phyloP scores from a whole-genome alignment of 2,113 vertebrate genomes.

The Ptilorrhoa leucosticta region DNA sequence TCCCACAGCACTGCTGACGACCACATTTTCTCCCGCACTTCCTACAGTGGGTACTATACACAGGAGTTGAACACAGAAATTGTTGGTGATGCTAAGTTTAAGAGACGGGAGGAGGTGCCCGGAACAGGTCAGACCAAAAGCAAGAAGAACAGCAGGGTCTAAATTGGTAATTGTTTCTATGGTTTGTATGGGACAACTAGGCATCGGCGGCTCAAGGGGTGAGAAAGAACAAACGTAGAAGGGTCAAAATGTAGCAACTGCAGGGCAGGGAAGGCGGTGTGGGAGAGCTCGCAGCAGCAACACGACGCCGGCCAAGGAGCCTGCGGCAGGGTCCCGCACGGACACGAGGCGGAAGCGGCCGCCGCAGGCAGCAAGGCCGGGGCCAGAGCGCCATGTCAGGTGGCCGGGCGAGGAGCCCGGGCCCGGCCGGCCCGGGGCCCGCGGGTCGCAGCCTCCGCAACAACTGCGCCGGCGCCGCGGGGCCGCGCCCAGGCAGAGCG shows the following conservation, averaged over 20 bases:
- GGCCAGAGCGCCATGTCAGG: not conserved
- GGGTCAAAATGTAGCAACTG: accelerated
- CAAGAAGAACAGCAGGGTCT: not conserved
- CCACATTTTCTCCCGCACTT: not conserved
- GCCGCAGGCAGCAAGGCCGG: not conserved
- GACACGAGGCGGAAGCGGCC: not conserved
- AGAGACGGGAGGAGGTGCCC: not conserved
- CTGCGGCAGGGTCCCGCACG: not conserved
- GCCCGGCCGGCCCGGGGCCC: not conserved
- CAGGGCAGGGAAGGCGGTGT: not conserved
- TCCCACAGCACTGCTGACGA: accelerated
- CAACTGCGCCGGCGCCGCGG: not conserved
- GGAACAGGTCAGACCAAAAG: not conserved
- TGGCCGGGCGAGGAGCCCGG: not conserved
- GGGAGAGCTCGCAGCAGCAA: too few relatives aligned
- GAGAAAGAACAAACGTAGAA: too few relatives aligned
- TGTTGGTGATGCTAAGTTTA: not conserved
- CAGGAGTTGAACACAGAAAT: not conserved
- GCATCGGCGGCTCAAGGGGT: not conserved
- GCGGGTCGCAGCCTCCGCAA: not conserved
- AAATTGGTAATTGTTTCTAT: not conserved
- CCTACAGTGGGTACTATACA: not conserved
- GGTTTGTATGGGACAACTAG: not conserved
- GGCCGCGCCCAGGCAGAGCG: not conserved
- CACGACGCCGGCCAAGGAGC: not conserved